Conservation (phyloP, 2,888 invertebrate species). For the Trissoscelio sp. region DNA sequence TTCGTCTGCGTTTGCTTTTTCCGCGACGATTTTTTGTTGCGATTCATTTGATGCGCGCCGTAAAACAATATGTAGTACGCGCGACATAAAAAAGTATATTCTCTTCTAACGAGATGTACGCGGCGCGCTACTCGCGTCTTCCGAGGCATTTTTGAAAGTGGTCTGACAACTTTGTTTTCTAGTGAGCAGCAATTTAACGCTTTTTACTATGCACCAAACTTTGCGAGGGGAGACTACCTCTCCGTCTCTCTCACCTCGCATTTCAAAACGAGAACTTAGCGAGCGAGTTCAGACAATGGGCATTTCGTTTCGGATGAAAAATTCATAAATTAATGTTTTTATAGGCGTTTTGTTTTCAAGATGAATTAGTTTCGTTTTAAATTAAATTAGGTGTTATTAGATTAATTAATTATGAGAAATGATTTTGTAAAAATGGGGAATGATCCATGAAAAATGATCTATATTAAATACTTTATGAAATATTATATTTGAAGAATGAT, state of each 20-base stretch:
- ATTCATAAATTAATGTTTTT: conserved; percentile 2
- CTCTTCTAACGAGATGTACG: conserved; percentile 40
- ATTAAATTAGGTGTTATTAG: too few relatives aligned
- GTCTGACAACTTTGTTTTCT: conserved; percentile 61
- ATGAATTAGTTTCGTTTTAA: too few relatives aligned
- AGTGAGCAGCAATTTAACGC: conserved; percentile 58
- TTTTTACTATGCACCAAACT: conserved; percentile 62
- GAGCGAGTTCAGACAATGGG: conserved; percentile 20
- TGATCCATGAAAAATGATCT: too few relatives aligned
- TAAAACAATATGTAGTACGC: conserved; percentile 44
- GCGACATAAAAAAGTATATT: conserved; percentile 33
- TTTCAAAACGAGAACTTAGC: conserved; percentile 35
- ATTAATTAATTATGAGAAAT: too few relatives aligned
- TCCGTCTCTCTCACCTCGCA: too few relatives aligned
- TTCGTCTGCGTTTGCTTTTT: conserved; percentile 3
- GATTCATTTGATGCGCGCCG: conserved; percentile 22
- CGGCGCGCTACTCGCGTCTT: conserved; percentile 43
- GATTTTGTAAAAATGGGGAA: too few relatives aligned
- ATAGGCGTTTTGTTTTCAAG: too few relatives aligned
- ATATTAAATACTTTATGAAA: too few relatives aligned
- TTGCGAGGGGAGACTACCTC: conserved; percentile 38
- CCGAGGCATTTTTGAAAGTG: conserved; percentile 61
- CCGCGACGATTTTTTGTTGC: not conserved
- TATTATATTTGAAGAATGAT: too few relatives aligned
- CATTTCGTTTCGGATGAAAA: conserved; percentile 24